Percentiles rank a stretch among this genome's conserved stretches.
Evolutionary conservation across 2,113 vertebrate genomes (phyloP).

Genomic region (Oceanites oceanicus): DNA sequence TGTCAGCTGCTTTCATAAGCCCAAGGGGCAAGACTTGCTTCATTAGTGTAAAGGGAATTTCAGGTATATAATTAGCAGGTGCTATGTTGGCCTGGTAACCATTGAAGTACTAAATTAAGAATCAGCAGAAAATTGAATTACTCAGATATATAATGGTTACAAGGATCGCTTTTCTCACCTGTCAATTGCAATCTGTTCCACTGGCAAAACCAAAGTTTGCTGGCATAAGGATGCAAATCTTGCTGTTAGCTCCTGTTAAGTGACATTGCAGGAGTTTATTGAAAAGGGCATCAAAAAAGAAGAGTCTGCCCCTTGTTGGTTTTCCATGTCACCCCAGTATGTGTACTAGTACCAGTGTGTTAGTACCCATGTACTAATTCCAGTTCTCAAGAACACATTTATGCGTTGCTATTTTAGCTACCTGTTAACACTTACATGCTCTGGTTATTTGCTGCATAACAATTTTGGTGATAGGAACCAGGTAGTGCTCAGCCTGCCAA

Average conservation of each 20-base stretch:
- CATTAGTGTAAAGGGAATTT: not conserved
- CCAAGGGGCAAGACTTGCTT: not conserved
- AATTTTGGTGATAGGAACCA: not conserved
- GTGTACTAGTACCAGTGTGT: not conserved
- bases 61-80: constrained; percentile 21
- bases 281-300: not conserved
- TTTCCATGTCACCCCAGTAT: not conserved
- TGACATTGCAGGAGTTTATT: not conserved
- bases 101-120: constrained; percentile 21
- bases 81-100: constrained; percentile 20
- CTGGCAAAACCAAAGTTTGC: not conserved
- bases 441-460: not conserved
- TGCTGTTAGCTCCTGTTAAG: not conserved
- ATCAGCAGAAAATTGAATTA: constrained; percentile 48
- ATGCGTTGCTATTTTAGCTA: not conserved
- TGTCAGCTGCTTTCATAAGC: not conserved
- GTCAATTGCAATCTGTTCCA: constrained; percentile 50
- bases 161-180: constrained; percentile 23
- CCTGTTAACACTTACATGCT: not conserved
- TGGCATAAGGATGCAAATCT: not conserved
- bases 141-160: not conserved
- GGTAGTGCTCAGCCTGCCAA: not conserved
- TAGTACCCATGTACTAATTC: not conserved
- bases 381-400: not conserved
- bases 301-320: not conserved